Base-by-base conservation (phyloP, 92 coral and sea anemone genomes). In the Galaxea fascicularis region DNA sequence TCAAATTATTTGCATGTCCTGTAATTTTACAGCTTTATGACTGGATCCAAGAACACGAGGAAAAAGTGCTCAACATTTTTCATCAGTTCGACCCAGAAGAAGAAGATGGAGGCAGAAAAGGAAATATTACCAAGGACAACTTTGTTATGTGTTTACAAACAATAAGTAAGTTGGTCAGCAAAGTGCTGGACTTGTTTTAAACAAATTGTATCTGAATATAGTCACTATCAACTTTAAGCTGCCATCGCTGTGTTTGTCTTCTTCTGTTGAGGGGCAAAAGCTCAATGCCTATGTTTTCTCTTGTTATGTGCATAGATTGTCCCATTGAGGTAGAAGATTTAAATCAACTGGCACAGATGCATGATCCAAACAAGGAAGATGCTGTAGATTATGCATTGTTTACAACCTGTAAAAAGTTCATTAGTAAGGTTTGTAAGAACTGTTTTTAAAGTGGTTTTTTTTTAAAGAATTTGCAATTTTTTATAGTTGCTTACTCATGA, bases 11-110 rank as follows among this genome's bases (percentile, higher is more conserved):
- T 47, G 10, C 51, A 26, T 78, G 57, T 63, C 14, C 41, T 78
- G 39, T 14, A 4, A 15, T 57, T 1, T 57, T 21, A 11, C 65
- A 97, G 99, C 85, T 97, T 52, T 97, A 97, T 85, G 99, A 97
- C 89, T 97, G 99, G 99, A 77, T 95, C 60, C 96, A 95, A 83
- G 99, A 97, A 82, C 95, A 97, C 29, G 95, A 93, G 28, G 91
- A 89, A 65, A 89, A 92, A 87, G 93, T 94, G 10, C 62, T 97
- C 63, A 92, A 85, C 81, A 95, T 97, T 92, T 94, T 91, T 74
- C 82, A 97, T 52, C 98, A 97, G 91, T 97, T 97, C 87, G 99
- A 95, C 68, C 89, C 89, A 14, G 94, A 92, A 58, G 95, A 94
- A 14, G 98, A 97, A 1, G 94, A 89, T 59, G 97, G 96, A 11